phyloP scores from a whole-genome alignment of 1,140 invertebrate genomes.

The Drosophila busckii region DNA sequence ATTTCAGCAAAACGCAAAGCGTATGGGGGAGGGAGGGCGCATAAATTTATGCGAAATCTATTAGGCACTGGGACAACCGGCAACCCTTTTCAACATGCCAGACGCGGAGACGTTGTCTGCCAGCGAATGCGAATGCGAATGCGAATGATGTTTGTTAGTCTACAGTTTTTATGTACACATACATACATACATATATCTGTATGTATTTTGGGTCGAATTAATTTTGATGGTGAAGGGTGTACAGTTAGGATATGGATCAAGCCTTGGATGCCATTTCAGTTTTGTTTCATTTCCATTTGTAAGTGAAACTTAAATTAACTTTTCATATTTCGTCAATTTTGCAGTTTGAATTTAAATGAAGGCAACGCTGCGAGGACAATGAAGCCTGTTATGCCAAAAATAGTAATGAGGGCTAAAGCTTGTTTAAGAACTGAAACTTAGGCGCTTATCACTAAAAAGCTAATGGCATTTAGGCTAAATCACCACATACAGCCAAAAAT shows the following conservation, averaged over 20 bases:
- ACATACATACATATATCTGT: background rate
- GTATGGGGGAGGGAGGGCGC: too few relatives aligned
- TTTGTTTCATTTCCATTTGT: slow-evolving; percentile 71
- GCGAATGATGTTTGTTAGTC: slow-evolving; percentile 55
- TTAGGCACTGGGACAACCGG: slow-evolving; percentile 38
- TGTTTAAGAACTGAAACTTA: too few relatives aligned
- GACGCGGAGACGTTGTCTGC: slow-evolving; percentile 28
- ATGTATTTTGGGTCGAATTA: slow-evolving; percentile 9
- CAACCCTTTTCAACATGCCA: slow-evolving; percentile 59
- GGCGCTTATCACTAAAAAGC: too few relatives aligned
- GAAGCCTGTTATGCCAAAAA: slow-evolving; percentile 8
- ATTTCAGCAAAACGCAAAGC: slow-evolving; percentile 74
- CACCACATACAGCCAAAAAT: too few relatives aligned
- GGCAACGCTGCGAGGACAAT: slow-evolving; percentile 1
- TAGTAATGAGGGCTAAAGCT: too few relatives aligned
- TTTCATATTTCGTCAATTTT: slow-evolving; percentile 65
- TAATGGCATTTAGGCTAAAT: too few relatives aligned
- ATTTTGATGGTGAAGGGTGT: slow-evolving; percentile 15
- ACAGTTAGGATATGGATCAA: slow-evolving; percentile 7
- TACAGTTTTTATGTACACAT: slow-evolving; percentile 5
- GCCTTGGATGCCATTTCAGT: slow-evolving; percentile 65
- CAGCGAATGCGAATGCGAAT: background rate
- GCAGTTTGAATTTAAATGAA: slow-evolving; percentile 64
- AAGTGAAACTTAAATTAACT: slow-evolving; percentile 73
- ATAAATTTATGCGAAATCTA: slow-evolving; percentile 75